Base-by-base conservation (phyloP, 2,797 vertebrate species). In the Gymnoscopelus braueri region DNA sequence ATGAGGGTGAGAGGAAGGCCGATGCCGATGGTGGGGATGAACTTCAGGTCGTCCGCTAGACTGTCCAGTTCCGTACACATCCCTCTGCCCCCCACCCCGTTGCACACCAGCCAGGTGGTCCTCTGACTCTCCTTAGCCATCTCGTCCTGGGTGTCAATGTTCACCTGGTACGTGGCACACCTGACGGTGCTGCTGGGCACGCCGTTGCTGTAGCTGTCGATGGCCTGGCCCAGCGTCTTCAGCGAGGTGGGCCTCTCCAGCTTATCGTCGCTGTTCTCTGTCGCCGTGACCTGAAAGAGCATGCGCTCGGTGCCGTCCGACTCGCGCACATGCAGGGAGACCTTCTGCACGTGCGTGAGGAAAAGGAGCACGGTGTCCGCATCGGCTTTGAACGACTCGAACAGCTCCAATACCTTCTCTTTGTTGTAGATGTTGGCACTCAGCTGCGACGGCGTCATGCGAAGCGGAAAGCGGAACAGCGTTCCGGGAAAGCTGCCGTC, bases 291-390 rank as follows among this genome's bases (percentile, higher is more conserved):
- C 85, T 95, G 94, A 81, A 99, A 99, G 71, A 99, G 83, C 79
- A 97, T 91, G 49, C 92, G 95, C 66, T 99, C 97, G 0, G 94
- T 96, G 29, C 98, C 97, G 59, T 97, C 95, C 0, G 94, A 93
- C 77, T 98, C 96, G 0, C 97, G 93, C 67, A 97, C 82, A 1
- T 98, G 94, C 78, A 99, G 80, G 2, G 98, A 99, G 53, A 99
- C 95, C 67, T 94, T 95, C 84, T 98, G 95, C 65, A 99, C 96
- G 0, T 95, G 98, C 83, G 97, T 98, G 57, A 99, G 91, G 72
- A 99, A 99, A 24, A 99, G 95, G 57, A 99, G 90, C 2, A 99
- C 96, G 0, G 97, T 99, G 90, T 98, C 97, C 0, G 97, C 97
- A 15, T 99, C 98, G 0, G 96, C 96, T 89, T 95, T 95, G 78